Evolutionary conservation across 2,888 invertebrate genomes (phyloP).

Genomic region (Leuctra nigra): DNA sequence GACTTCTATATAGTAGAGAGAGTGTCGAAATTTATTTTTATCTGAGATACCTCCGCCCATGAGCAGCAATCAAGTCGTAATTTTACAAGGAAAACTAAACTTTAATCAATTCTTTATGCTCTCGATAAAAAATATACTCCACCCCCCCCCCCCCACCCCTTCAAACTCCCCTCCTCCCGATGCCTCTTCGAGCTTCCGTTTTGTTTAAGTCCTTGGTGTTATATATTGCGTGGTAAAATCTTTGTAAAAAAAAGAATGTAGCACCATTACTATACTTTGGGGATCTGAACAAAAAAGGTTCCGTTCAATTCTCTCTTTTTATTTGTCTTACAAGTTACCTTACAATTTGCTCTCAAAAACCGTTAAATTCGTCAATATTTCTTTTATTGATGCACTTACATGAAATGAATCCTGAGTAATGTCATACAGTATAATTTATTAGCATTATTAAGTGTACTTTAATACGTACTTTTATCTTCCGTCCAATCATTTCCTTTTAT

Average conservation of each 20-base stretch:
- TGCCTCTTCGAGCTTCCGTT: constrained; percentile 24
- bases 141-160: constrained; percentile 11
- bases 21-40: constrained; percentile 28
- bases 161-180: constrained; percentile 9
- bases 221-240: constrained; percentile 13
- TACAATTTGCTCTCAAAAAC: no score
- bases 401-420: no score
- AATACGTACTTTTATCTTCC: no score
- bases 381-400: no score
- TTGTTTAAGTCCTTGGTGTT: constrained; percentile 12
- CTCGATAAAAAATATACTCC: constrained; percentile 4
- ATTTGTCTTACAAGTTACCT: no score
- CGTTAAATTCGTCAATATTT: no score
- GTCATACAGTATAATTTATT: no score
- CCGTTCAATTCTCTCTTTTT: no score
- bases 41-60: constrained; percentile 28
- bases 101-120: constrained; percentile 26
- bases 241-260: background rate
- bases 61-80: constrained; percentile 28
- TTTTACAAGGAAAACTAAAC: constrained; percentile 20
- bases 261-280: background rate
- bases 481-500: no score
- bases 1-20: no score
- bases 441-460: no score
- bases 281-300: no score